These are phyloP conservation scores for Lithobates sylvaticus DNA, from an alignment of 2,797 vertebrate genomes.

Conservation along the genomic window DNA sequence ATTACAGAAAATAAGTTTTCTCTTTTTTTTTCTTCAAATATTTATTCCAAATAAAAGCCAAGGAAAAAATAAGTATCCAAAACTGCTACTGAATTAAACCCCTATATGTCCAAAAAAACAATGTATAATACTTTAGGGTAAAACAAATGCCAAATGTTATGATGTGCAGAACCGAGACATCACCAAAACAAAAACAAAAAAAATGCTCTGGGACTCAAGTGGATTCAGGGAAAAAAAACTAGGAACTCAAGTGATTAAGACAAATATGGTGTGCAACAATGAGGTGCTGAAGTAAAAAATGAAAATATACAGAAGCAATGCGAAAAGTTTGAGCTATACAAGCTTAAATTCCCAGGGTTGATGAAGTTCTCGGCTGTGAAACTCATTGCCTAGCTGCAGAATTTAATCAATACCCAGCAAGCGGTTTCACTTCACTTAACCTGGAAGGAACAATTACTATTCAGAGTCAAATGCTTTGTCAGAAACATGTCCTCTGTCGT, in stretches of 20 bases:
- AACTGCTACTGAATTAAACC: too few species aligned
- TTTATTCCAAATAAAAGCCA: too few species aligned
- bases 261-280: background rate
- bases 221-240: too few species aligned
- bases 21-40: too few species aligned
- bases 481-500: conserved; percentile 56
- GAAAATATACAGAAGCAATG: background rate
- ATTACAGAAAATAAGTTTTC: too few species aligned
- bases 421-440: conserved; percentile 55
- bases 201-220: too few species aligned
- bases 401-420: conserved; percentile 55
- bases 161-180: too few species aligned
- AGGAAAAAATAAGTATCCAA: too few species aligned
- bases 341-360: conserved; percentile 50
- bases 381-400: conserved; percentile 47
- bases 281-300: background rate
- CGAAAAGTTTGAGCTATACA: conserved; percentile 15
- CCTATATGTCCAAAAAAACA: too few species aligned
- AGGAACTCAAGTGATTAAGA: background rate
- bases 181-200: too few species aligned
- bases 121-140: too few species aligned
- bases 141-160: too few species aligned
- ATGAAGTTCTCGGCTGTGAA: conserved; percentile 45
- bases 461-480: conserved; percentile 61
- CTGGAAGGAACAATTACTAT: conserved; percentile 63